A percentile compares a stretch with the other conserved stretches of the same genome.
These are phyloP conservation scores for Athene cunicularia DNA, from an alignment of 2,113 vertebrate species.

Conservation along the genomic window DNA sequence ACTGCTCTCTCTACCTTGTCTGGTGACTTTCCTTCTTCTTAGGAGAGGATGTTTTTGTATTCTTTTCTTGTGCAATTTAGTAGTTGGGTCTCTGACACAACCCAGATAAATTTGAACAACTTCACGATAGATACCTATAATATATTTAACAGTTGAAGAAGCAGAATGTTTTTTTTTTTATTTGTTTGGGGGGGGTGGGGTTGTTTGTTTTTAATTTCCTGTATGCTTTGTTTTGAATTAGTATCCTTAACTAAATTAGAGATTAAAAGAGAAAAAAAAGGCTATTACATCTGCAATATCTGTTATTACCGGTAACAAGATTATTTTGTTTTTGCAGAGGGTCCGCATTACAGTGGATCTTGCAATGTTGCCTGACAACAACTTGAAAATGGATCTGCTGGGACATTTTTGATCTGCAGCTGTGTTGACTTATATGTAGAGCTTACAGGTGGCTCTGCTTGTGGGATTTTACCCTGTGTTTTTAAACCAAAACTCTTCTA, in stretches of 20 bases:
- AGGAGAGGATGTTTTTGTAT: not conserved
- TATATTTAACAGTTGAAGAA: not conserved
- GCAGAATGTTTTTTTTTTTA: not conserved
- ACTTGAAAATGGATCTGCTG: not conserved
- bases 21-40: not conserved
- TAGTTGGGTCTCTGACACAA: not conserved
- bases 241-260: not conserved
- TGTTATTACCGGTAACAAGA: not conserved
- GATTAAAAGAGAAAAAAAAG: not conserved
- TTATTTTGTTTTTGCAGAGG: not conserved
- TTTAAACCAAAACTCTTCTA: not conserved
- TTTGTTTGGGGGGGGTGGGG: no score
- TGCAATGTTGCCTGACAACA: not conserved
- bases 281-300: not conserved
- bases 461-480: not conserved
- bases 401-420: not conserved
- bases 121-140: not conserved
- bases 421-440: not conserved
- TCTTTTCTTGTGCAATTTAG: not conserved
- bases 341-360: not conserved
- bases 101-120: not conserved
- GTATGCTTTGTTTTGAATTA: not conserved
- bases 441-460: not conserved
- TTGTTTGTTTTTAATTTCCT: not conserved
- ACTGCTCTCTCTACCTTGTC: not conserved